These are phyloP conservation scores for Amphiprion clarkii DNA, from an alignment of 2,797 vertebrate species.

Conservation along the genomic window DNA sequence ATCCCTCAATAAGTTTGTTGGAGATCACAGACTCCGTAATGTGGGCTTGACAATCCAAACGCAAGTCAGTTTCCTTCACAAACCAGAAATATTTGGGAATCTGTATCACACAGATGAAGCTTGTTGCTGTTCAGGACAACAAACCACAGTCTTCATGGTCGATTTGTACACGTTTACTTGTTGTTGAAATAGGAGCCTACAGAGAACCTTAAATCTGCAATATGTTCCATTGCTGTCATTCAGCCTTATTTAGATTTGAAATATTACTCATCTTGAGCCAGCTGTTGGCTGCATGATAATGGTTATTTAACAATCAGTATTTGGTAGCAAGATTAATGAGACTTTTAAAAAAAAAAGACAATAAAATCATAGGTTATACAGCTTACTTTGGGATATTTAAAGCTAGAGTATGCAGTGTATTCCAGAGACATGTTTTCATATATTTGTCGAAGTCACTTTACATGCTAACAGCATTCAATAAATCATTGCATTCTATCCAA, in stretches of 20 bases:
- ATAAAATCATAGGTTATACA: no score
- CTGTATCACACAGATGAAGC: constrained; percentile 24
- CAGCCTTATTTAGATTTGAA: constrained; percentile 1
- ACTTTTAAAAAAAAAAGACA: no score
- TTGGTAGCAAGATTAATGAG: no score
- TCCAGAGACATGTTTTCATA: no score
- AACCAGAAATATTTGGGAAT: constrained; percentile 14
- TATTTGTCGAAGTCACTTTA: no score
- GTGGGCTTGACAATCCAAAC: constrained; percentile 32
- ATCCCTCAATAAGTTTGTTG: constrained; percentile 86
- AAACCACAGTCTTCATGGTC: background rate
- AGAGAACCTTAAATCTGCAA: background rate
- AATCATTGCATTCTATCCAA: no score
- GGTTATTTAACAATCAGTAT: no score
- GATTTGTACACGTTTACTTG: constrained; percentile 28
- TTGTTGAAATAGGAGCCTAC: constrained; percentile 8
- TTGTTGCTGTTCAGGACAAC: background rate
- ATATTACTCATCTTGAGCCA: background rate
- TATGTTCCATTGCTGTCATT: background rate
- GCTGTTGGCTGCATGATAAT: background rate
- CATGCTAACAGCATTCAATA: no score
- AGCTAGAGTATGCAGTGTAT: no score
- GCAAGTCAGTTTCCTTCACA: constrained; percentile 23
- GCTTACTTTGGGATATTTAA: no score
- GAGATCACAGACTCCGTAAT: constrained; percentile 85